phyloP scores from a whole-genome alignment of 1,140 invertebrate genomes.

The Drosophila albomicans region DNA sequence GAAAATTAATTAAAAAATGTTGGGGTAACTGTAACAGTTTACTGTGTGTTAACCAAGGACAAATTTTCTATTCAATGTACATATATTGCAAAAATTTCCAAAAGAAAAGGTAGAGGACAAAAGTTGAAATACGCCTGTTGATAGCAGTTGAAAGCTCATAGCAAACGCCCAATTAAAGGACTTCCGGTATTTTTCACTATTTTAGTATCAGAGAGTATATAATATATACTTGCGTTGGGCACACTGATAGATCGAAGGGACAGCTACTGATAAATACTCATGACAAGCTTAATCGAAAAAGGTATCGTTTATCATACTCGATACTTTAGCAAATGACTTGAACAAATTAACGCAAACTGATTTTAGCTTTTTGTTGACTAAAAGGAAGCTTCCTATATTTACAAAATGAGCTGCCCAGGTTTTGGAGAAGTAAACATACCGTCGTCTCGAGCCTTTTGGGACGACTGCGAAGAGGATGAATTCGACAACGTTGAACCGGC shows the following conservation, averaged over 20 bases:
- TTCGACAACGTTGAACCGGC: constrained; percentile 54
- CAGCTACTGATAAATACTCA: constrained; percentile 23
- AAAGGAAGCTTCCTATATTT: constrained; percentile 6
- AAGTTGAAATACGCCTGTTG: too few species aligned
- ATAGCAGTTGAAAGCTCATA: too few species aligned
- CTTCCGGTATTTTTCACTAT: too few species aligned
- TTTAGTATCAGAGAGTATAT: too few species aligned
- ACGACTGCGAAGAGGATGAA: constrained; percentile 81
- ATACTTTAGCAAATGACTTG: constrained; percentile 52
- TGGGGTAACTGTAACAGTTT: too few species aligned
- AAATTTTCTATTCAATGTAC: too few species aligned
- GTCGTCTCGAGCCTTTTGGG: constrained; percentile 80
- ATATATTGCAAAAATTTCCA: too few species aligned
- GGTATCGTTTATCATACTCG: constrained; percentile 4
- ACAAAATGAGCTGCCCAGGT: constrained; percentile 72
- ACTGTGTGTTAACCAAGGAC: too few species aligned
- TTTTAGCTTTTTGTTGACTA: constrained; percentile 6
- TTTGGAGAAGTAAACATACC: constrained; percentile 81
- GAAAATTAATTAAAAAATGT: too few species aligned
- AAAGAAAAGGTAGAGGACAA: too few species aligned
- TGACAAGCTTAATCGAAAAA: background rate
- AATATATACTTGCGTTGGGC: too few species aligned
- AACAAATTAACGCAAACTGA: constrained; percentile 30
- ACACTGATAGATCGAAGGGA: background rate
- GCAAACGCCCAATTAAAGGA: too few species aligned